phyloP scores from a whole-genome alignment of 53 echinoderm and acorn worm species.

The Actinopyga echinites region DNA sequence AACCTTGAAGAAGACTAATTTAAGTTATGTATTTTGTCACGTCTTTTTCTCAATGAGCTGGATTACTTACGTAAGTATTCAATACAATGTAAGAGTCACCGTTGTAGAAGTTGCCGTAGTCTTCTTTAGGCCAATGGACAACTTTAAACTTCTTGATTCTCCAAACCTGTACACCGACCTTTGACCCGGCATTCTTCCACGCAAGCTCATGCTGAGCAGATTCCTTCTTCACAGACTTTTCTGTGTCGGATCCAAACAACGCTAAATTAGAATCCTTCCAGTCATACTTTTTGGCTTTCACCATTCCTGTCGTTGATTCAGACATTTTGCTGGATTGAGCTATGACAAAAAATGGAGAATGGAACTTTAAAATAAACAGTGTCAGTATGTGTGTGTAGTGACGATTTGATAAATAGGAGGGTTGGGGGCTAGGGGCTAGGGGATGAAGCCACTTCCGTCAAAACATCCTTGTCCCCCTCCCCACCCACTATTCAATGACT shows the following conservation, averaged over 20 bases:
- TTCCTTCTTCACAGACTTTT: constrained; percentile 77
- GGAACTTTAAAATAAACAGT: too few relatives aligned
- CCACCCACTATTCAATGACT: too few relatives aligned
- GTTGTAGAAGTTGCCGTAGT: constrained; percentile 79
- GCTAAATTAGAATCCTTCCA: constrained; percentile 95
- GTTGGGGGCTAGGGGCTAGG: too few relatives aligned
- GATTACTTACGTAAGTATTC: constrained; percentile 74
- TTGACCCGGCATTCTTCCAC: constrained; percentile 70
- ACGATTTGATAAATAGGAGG: too few relatives aligned
- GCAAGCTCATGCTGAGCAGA: constrained; percentile 69
- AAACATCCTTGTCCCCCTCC: too few relatives aligned
- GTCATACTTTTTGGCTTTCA: constrained; percentile 91
- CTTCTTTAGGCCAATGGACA: constrained; percentile 74
- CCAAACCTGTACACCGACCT: constrained; percentile 72
- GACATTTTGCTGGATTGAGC: constrained; percentile 1
- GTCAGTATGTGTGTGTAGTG: too few relatives aligned
- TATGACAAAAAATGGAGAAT: too few relatives aligned
- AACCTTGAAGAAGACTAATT: too few relatives aligned
- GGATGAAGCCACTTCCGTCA: too few relatives aligned
- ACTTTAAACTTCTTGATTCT: constrained; percentile 87
- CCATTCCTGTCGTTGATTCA: constrained; percentile 48
- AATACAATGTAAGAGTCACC: constrained; percentile 87
- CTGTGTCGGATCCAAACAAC: constrained; percentile 87
- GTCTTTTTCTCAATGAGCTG: too few relatives aligned
- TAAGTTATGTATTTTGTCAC: too few relatives aligned